A percentile compares a stretch with the other conserved stretches of the same genome.
Evolutionary conservation across 2,888 invertebrate species (phyloP).

Genomic region (Drosophila lutescens): DNA sequence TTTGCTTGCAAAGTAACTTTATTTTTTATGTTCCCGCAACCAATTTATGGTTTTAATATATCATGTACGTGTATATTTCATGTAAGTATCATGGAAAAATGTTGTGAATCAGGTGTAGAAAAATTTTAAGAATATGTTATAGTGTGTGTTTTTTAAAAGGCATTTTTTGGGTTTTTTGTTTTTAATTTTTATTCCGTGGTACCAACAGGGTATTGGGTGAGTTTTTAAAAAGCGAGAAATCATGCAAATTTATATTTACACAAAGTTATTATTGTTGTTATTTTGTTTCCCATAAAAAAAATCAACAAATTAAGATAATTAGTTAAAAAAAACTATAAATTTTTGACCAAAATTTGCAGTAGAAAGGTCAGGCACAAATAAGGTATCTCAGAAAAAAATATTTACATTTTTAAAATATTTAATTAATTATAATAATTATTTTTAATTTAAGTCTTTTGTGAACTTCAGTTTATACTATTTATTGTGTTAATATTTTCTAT

Average conservation of each 20-base stretch:
- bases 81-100: constrained; percentile 21
- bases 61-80: constrained; percentile 22
- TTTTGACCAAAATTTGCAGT: neutral
- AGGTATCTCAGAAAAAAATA: neutral
- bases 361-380: neutral
- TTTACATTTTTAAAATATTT: neutral
- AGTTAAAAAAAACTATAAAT: neutral
- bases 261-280: neutral
- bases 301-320: too few relatives aligned
- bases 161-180: neutral
- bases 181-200: neutral
- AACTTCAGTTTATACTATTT: neutral
- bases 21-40: neutral
- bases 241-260: neutral
- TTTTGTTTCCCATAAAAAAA: neutral
- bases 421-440: neutral
- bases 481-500: neutral
- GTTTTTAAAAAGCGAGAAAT: too few relatives aligned
- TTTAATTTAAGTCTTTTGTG: neutral
- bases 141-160: neutral
- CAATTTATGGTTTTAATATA: constrained; percentile 4
- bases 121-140: too few relatives aligned
- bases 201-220: neutral
- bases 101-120: constrained; percentile 31
- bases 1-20: constrained; percentile 3